Conservation (phyloP, 2,113 vertebrate genomes). For the Martes martes region DNA sequence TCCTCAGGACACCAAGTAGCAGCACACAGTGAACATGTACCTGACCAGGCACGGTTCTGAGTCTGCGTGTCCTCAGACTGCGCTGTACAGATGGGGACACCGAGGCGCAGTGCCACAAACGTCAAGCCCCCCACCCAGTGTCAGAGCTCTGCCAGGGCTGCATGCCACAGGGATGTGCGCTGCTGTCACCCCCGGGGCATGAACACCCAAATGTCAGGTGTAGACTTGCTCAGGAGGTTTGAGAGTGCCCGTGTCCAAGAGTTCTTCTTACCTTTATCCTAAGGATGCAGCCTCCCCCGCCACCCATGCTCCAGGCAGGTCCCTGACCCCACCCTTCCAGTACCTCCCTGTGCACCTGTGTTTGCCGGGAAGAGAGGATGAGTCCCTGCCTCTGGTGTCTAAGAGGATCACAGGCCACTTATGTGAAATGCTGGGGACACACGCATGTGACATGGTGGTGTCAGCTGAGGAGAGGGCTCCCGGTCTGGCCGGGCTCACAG, state of each 20-base stretch:
- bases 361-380: not conserved
- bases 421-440: not conserved
- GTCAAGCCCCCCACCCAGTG: not conserved
- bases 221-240: not conserved
- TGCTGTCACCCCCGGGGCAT: not conserved
- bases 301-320: not conserved
- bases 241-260: not conserved
- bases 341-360: not conserved
- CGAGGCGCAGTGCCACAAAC: not conserved
- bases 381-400: not conserved
- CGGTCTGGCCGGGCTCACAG: not conserved
- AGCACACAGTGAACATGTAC: accelerated
- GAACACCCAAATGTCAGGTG: not conserved
- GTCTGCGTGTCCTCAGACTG: not conserved
- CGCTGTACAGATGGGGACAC: not conserved
- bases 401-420: not conserved
- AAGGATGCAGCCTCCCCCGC: not conserved
- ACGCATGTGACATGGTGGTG: not conserved
- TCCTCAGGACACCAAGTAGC: not conserved
- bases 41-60: not conserved
- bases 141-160: not conserved
- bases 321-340: not conserved
- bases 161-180: no score
- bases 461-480: not conserved
- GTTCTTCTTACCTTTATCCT: not conserved